Evolutionary conservation across 2,888 invertebrate species (phyloP), one percentile per base, ranked within the genome.

Genomic region (Epinotia ramella): DNA sequence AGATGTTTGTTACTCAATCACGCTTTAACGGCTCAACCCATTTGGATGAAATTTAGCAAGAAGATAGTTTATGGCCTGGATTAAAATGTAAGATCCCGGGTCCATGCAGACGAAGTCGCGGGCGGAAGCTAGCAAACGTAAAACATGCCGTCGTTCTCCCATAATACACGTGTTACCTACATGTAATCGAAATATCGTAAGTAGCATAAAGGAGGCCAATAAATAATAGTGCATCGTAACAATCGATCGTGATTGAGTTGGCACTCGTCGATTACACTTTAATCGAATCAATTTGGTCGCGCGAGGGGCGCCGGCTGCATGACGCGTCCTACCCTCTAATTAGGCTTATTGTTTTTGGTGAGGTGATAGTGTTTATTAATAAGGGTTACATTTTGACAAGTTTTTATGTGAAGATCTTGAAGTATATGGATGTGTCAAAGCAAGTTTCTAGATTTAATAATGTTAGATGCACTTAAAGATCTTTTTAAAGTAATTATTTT

Each of bases 231-330:
- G 69, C 69, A 60, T 69, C 69, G 69, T 59, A 60, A 60, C 69
- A 69, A 69, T 60, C 65, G 75, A 66, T 64, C 40, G 46, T 66
- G 70, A 75, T 75, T 65, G 69, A 75, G 40, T 69, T 57, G 74
- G 18, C 59, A 74, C 69, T 74, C 69, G 70, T 70, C 70, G 75
- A 65, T 75, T 75, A 70, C 70, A 59, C n/a, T 24, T 16, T 70
- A 75, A 75, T 75, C 70, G 75, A 70, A 70, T 75, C 75, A 70
- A 70, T 28, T 64, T 24, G 72, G 65, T 70, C 59, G 65, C 64
- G 20, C 49, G 33, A 56, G 57, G 67, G 57, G 44, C 59, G 59
- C 16, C 57, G 20, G 44, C 59, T 28, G 62, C 62, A 33, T 62
- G 33, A 40, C 40, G 33, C 33, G 62, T 53, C 33, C 59, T 59